Conservation (phyloP, 1,140 invertebrate species). For the Chionoecetes opilio region DNA sequence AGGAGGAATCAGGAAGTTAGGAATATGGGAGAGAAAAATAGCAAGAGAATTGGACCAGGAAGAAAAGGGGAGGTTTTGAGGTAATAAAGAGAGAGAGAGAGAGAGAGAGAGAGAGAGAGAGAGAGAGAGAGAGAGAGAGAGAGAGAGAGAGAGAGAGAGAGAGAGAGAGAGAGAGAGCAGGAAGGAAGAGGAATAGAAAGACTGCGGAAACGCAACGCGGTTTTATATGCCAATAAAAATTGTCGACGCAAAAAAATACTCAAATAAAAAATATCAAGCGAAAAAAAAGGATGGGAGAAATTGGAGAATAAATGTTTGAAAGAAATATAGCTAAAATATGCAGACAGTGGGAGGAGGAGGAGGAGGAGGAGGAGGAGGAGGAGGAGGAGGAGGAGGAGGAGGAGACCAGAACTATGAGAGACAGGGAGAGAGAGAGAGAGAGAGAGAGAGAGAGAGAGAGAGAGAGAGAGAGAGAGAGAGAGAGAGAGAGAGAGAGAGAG, state of each 20-base stretch:
- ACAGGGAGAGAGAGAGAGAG: neutral
- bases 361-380: no score
- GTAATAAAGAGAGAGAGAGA: neutral
- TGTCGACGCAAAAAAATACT: neutral
- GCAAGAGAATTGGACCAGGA: no score
- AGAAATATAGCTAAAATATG: conserved; percentile 22
- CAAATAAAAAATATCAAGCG: no score
- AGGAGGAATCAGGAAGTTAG: no score
- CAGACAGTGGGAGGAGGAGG: neutral
- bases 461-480: conserved; percentile 8
- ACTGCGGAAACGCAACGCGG: neutral
- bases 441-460: conserved; percentile 8
- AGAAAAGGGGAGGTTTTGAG: no score
- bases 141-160: neutral
- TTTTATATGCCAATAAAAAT: conserved; percentile 15
- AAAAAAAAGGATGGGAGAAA: neutral
- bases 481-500: conserved; percentile 22
- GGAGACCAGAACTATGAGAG: no score
- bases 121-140: neutral
- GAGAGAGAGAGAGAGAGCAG: neutral
- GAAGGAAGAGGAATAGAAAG: conserved; percentile 1
- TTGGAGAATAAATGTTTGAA: neutral
- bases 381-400: no score
- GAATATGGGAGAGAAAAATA: no score
- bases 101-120: neutral